Base-by-base conservation (phyloP, 2,113 vertebrate genomes). In the Holacanthus passer region DNA sequence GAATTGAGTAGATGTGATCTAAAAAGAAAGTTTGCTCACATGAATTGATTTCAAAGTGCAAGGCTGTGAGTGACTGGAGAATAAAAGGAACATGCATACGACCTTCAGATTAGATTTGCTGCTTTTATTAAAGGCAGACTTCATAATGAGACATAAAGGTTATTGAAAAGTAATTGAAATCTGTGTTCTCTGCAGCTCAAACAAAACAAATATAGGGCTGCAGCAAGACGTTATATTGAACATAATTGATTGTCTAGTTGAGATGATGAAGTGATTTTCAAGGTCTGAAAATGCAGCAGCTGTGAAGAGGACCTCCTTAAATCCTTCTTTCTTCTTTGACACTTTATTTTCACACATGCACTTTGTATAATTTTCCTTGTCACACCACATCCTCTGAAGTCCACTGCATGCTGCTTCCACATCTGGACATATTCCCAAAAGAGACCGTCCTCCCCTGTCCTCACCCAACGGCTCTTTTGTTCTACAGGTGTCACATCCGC, bases 401-500 rank as follows among this genome's bases (percentile, higher is more conserved):
- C 81, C 16, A 67, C 45, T 76, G 12, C 16, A 7, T 10, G 47
- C 32, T 65, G 24, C 50, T 39, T 73, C 5, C 20, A 59, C 27
- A 76, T 66, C 22, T 79, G 71, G 45, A 67, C 41, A 53, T 59
- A 17, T 71, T 81, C 19, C 55, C 19, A 20, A 58, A 60, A 72
- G 58, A 60, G 27, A 53, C 1, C 39, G 4, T 19, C 35, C 16
- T 12, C 24, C 16, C 27, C 16, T 31, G 19, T 35, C 63, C 35
- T 67, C 35, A 16, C 29, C 12, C 45, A 7, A 32, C 1, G 0
- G 35, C 60, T 79, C 73, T 79, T 53, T 88, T 88, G 75, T 90
- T 81, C 72, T 9, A 13, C 81, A 85, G 75, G 74, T 79, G 79
- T 77, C 35, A 31, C 7, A 37, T 73, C 52, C 2, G 1, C 59